A percentile compares a stretch with the other conserved stretches of the same genome.
phyloP scores from a whole-genome alignment of 2,888 invertebrate species.

The Agapetus fuscipes region DNA sequence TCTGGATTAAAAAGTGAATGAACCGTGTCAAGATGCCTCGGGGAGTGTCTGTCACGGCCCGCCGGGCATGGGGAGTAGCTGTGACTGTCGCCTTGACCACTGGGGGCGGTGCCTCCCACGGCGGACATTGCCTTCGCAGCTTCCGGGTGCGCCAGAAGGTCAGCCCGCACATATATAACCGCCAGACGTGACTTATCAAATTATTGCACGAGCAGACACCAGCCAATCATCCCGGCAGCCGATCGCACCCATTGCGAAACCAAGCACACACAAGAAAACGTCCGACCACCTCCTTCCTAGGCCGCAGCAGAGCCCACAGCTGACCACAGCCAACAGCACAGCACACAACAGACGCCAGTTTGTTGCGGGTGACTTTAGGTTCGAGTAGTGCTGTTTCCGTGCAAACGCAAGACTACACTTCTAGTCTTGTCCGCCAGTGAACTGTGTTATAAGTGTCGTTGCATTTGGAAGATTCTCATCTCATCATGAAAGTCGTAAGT shows the following conservation, averaged over 20 bases:
- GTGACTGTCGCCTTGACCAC: conserved; percentile 20
- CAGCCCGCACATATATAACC: conserved; percentile 16
- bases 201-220: conserved; percentile 6
- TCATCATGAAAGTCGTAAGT: neutral
- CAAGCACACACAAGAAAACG: neutral
- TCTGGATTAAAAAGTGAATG: too few species aligned
- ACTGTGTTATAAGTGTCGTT: conserved; percentile 13
- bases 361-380: conserved; percentile 6
- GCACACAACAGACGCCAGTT: too few species aligned
- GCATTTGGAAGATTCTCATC: neutral
- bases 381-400: too few species aligned
- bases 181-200: conserved; percentile 14
- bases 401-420: too few species aligned
- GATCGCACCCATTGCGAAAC: neutral
- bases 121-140: conserved; percentile 10
- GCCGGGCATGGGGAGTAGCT: too few species aligned
- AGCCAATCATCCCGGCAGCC: neutral
- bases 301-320: conserved; percentile 4
- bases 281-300: neutral
- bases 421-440: too few species aligned
- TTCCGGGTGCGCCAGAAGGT: conserved; percentile 19
- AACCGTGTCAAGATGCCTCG: too few species aligned
- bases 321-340: conserved; percentile 4
- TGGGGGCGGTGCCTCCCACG: conserved; percentile 6
- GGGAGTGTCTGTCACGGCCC: too few species aligned